phyloP scores from a whole-genome alignment of 2,888 invertebrate species.

The Mellilla xanthometata region DNA sequence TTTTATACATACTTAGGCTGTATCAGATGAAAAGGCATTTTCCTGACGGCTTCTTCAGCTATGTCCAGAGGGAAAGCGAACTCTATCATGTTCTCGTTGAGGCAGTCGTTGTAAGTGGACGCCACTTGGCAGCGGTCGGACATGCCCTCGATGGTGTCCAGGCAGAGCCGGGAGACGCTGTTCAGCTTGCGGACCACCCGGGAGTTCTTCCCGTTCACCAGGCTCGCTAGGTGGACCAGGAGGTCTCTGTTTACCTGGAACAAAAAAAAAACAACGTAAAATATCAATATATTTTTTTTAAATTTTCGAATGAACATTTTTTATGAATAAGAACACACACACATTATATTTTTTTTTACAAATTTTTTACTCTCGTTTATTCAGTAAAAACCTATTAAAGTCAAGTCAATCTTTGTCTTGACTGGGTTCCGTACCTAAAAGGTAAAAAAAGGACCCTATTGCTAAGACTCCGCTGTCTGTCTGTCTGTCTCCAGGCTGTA shows the following conservation, averaged over 20 bases:
- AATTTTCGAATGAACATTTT: no score
- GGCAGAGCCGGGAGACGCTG: conserved; percentile 65
- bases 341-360: no score
- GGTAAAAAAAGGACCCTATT: no score
- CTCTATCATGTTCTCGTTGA: conserved; percentile 74
- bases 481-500: no score
- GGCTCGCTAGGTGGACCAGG: conserved; percentile 62
- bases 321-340: no score
- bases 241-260: conserved; percentile 69
- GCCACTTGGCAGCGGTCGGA: conserved; percentile 70
- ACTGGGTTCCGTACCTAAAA: no score
- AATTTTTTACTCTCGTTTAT: no score
- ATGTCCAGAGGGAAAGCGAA: conserved; percentile 72
- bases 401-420: no score
- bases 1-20: conserved; percentile 65
- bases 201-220: conserved; percentile 72
- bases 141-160: conserved; percentile 72
- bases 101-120: conserved; percentile 72
- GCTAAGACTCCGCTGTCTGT: no score
- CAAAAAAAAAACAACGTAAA: no score
- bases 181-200: conserved; percentile 69
- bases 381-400: no score
- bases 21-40: conserved; percentile 76
- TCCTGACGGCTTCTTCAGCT: conserved; percentile 70
- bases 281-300: no score